Evolutionary conservation across 1,140 invertebrate species (phyloP), one percentile per base, ranked within the genome.

Genomic region (Epicauta chinensis): DNA sequence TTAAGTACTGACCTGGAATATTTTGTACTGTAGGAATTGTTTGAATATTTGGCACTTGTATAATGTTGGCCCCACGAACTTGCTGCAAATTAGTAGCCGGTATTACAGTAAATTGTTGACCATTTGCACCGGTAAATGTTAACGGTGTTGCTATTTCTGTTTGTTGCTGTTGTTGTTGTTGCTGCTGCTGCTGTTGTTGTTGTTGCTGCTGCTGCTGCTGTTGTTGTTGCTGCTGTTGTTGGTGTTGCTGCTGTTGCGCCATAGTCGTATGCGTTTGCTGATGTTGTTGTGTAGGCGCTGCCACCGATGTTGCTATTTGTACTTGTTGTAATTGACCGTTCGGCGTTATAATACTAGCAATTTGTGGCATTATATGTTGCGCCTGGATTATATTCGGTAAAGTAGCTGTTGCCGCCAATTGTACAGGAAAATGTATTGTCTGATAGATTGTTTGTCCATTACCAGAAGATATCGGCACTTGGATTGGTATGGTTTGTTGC

Each of bases 401-500:
- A 53, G 63, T 74, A 62, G 67, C 58, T 6, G 78, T 71, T 10
- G 81, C 77, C 2, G 88, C 73, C 1, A 86, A 75, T 71, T 93
- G 89, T 14, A 93, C 77, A 0, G 91, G 92, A 61, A 96, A 84
- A 70, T 96, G 91, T 1, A 95, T 83, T 0, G 92, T 95, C 66
- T 96, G 92, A 68, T 92, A 91, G 44, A 95, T 81, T 0, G 91
- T 95, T 70, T 96, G 92, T 0, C 93, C 93, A 71, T 87, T 89
- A 12, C 82, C 82, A 5, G 88, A 84, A 51, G 89, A 87, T 46
- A 97, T 90, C 1, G 93, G 93, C 34, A 95, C 86, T 74, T 95
- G 91, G 11, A 96, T 88, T 0, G 92, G 91, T 36, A 96, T 89
- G 12, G 88, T 87, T 67, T 90, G 88, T 68, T 89, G 84, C 71